Conservation (phyloP, 2,888 invertebrate genomes). For the Aspidiotus rigidus region DNA sequence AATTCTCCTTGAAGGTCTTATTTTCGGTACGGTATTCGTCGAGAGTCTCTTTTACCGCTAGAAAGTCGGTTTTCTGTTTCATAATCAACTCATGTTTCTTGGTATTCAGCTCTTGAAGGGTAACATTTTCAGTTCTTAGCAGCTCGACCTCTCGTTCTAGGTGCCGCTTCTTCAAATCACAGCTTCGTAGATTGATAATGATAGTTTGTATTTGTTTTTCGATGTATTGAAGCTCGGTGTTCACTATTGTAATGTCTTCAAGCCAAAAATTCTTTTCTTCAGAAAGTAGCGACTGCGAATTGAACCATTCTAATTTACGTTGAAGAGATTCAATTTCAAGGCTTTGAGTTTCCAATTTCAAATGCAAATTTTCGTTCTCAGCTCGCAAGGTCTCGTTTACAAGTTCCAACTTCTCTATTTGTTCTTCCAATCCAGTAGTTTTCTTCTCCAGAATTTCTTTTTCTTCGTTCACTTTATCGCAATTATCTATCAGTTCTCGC, state of each 20-base stretch:
- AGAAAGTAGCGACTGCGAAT: not conserved
- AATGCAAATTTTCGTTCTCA: not conserved
- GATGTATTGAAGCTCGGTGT: not conserved
- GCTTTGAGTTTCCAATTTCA: not conserved
- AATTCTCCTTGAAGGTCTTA: slow-evolving; percentile 9
- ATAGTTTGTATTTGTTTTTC: not conserved
- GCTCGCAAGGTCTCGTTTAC: not conserved
- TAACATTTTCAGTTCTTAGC: slow-evolving; percentile 1
- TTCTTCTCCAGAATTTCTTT: slow-evolving; percentile 6
- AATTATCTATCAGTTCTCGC: slow-evolving; percentile 16
- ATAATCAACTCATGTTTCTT: not conserved
- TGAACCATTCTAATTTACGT: not conserved
- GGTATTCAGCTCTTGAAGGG: not conserved
- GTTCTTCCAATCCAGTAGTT: slow-evolving; percentile 9
- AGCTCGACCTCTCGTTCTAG: slow-evolving; percentile 6
- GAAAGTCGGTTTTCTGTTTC: slow-evolving; percentile 17
- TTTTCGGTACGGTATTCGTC: slow-evolving; percentile 14
- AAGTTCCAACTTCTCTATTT: not conserved
- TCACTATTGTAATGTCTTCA: not conserved
- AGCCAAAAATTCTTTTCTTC: not conserved
- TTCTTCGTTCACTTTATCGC: slow-evolving; percentile 19
- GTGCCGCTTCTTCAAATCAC: not conserved
- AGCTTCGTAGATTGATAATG: not conserved
- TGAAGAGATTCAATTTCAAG: not conserved
- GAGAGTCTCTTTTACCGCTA: slow-evolving; percentile 1